phyloP scores from a whole-genome alignment of 2,113 vertebrate species.

The Cromileptes altivelis region DNA sequence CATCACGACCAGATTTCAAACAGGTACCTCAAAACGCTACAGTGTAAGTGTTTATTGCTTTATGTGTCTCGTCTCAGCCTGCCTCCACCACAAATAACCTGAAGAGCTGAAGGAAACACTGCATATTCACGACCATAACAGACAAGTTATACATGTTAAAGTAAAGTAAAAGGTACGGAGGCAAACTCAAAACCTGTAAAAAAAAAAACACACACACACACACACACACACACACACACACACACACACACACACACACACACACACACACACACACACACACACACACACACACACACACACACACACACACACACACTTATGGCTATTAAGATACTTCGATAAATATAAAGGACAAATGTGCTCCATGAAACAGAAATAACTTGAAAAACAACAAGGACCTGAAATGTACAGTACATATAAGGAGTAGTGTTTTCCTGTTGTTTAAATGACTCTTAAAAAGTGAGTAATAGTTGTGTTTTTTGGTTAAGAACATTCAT shows the following conservation, averaged over 20 bases:
- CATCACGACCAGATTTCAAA: background rate
- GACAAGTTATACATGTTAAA: background rate
- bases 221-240: no score
- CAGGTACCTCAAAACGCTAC: conserved; percentile 2
- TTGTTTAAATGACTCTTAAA: conserved; percentile 32
- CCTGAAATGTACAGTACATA: conserved; percentile 21
- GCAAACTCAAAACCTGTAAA: conserved; percentile 24
- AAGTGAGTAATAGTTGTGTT: conserved; percentile 37
- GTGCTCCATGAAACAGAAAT: conserved; percentile 42
- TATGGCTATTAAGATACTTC: background rate
- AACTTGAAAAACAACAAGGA: conserved; percentile 17
- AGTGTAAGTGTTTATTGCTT: conserved; percentile 44
- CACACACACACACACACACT: background rate
- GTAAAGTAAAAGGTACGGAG: conserved; percentile 32
- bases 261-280: background rate
- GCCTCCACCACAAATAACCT: conserved; percentile 29
- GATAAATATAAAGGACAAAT: background rate
- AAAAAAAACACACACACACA: background rate
- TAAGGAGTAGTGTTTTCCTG: background rate
- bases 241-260: background rate
- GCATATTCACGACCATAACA: conserved; percentile 4
- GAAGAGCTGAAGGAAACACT: conserved; percentile 23
- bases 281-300: no score
- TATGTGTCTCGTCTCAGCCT: background rate
- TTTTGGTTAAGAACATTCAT: conserved; percentile 61